Evolutionary conservation across 1,140 invertebrate genomes (phyloP).

Genomic region (Sinonovacula constricta): DNA sequence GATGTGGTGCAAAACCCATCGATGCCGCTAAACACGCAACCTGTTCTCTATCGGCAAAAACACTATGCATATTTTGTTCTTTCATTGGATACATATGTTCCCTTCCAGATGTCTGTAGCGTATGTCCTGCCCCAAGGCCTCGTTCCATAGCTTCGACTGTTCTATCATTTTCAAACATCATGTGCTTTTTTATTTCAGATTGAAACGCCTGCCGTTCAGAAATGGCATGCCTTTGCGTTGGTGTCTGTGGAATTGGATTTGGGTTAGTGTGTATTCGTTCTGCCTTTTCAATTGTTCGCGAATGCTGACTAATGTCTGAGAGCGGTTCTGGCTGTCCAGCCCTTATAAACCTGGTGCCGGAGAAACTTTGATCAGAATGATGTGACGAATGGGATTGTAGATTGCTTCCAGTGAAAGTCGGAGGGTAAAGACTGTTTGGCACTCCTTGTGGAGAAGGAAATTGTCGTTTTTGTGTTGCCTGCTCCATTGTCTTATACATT

Average conservation of each 20-base stretch:
- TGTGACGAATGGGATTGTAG: too few species aligned
- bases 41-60: too few species aligned
- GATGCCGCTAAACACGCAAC: too few species aligned
- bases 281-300: conserved; percentile 15
- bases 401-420: too few species aligned
- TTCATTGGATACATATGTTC: background rate
- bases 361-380: background rate
- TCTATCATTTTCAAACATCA: background rate
- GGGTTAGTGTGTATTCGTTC: background rate
- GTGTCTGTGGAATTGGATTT: background rate
- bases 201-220: background rate
- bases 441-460: too few species aligned
- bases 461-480: background rate
- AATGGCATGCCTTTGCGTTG: background rate
- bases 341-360: background rate
- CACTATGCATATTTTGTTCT: background rate
- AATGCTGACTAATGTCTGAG: conserved; percentile 28
- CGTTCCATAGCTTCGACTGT: too few species aligned
- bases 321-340: conserved; percentile 24
- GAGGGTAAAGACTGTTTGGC: too few species aligned
- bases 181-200: too few species aligned
- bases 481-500: conserved; percentile 17
- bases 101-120: too few species aligned
- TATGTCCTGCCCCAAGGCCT: too few species aligned
- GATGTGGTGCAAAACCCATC: background rate